Conservation (phyloP, 2,888 invertebrate genomes). For the Nomada flava region DNA sequence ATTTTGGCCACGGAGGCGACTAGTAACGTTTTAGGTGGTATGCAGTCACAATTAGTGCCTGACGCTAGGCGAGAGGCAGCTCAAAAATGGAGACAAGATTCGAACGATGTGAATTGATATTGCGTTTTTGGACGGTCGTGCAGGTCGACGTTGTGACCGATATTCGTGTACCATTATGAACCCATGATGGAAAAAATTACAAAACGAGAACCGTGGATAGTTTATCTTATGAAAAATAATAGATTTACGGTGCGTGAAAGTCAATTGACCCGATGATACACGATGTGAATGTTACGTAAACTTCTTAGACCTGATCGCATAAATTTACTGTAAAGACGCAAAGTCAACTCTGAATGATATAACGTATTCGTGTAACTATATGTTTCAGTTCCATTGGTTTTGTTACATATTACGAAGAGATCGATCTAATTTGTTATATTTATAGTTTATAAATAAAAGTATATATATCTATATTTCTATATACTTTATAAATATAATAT, state of each 20-base stretch:
- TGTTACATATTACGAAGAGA: constrained; percentile 63
- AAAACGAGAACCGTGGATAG: background rate
- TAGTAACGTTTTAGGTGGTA: constrained; percentile 95
- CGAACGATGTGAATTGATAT: constrained; percentile 74
- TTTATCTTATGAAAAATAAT: background rate
- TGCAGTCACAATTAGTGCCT: constrained; percentile 95
- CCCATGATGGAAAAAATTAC: constrained; percentile 48
- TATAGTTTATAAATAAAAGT: constrained; percentile 67
- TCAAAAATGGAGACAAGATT: constrained; percentile 91
- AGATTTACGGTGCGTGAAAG: constrained; percentile 16
- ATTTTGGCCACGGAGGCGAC: constrained; percentile 97
- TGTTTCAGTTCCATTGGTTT: constrained; percentile 65
- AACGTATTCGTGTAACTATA: constrained; percentile 50
- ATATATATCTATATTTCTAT: constrained; percentile 35
- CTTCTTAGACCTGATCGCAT: constrained; percentile 53
- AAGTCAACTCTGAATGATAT: constrained; percentile 24
- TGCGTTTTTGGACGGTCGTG: background rate
- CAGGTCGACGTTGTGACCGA: constrained; percentile 3
- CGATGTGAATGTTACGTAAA: constrained; percentile 8
- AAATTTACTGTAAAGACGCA: constrained; percentile 19
- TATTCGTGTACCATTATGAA: constrained; percentile 42
- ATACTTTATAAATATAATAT: constrained; percentile 12
- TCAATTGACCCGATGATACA: constrained; percentile 26
- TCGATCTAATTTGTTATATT: constrained; percentile 69
- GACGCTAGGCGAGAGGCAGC: constrained; percentile 92